Evolutionary conservation across 2,113 vertebrate genomes (phyloP), one percentile per base, ranked within the genome.

Genomic region (Mesembrinibis cayennensis): DNA sequence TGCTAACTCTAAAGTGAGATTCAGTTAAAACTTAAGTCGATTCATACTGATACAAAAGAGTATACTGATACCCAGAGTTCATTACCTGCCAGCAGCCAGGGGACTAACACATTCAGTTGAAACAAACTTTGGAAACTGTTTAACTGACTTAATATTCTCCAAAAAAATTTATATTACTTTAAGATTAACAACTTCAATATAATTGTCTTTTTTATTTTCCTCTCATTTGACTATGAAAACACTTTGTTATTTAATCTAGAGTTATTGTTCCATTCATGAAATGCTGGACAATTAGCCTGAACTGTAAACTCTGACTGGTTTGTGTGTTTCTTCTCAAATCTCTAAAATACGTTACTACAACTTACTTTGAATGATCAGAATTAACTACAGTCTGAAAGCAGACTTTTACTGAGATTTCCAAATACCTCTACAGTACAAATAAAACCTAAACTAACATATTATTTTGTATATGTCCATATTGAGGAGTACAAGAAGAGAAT

Each of bases 321-420:
- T 67, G 4, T 44, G 26, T 93, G 36, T 82, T 95, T 90, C 16
- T 80, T 70, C 44, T 55, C 61, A 81, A 93, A 47, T 90, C 73
- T 81, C 42, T 42, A 70, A 70, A 76, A 34, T 42, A 69, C 40
- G 13, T 20, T 53, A 30, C 50, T 73, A n/a, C 34, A 85, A 22
- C 91, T 77, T 89, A 30, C 34, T 96, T 32, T 40, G 29, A 12
- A 91, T 29, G 5, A 21, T 92, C 32, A 71, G 38, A 82, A 67
- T 89, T 86, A 95, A 73, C 52, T 84, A 45, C 77, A 84, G 86
- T 70, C 91, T 86, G 84, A 77, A 94, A 95, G 83, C 17, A 71
- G 82, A 74, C n/a, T 94, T 97, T 53, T 84, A 38, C 16, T 66
- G n/a, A 59, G 14, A 21, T 45, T 80, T 89, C 32, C 91, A 66